A percentile compares a stretch with the other conserved stretches of the same genome.
phyloP scores from a whole-genome alignment of 2,888 invertebrate genomes.

The Rutpela maculata region DNA sequence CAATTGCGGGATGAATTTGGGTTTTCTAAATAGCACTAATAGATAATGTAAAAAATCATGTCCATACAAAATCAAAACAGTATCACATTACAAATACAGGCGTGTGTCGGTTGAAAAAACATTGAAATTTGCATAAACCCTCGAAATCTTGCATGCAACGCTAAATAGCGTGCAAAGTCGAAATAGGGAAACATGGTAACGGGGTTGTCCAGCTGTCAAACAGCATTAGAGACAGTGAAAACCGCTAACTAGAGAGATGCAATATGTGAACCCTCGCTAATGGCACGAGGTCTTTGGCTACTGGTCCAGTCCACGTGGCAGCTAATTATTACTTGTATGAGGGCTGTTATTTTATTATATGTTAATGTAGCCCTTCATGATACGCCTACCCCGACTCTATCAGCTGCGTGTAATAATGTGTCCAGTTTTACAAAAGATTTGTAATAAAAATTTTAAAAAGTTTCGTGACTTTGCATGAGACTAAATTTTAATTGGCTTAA shows the following conservation, averaged over 20 bases:
- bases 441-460: constrained; percentile 1
- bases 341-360: constrained; percentile 37
- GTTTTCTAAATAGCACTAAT: no score
- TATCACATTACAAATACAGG: neutral
- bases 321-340: constrained; percentile 24
- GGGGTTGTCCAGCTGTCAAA: constrained; percentile 39
- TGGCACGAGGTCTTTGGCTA: constrained; percentile 24
- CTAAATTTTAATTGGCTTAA: neutral
- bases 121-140: constrained; percentile 22
- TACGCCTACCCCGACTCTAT: constrained; percentile 32
- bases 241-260: constrained; percentile 30
- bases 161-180: constrained; percentile 30
- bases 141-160: constrained; percentile 13
- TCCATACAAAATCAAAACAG: neutral
- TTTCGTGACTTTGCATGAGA: constrained; percentile 5
- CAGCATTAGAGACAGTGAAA: constrained; percentile 27
- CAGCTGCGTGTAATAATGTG: constrained; percentile 35
- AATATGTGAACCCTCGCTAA: constrained; percentile 29
- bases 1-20: no score
- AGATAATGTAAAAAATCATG: neutral
- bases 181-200: constrained; percentile 23
- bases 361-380: constrained; percentile 26
- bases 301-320: constrained; percentile 37
- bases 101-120: constrained; percentile 5
- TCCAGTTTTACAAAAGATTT: constrained; percentile 17